Evolutionary conservation across 2,113 vertebrate genomes (phyloP).

Genomic region (Euleptes europaea): DNA sequence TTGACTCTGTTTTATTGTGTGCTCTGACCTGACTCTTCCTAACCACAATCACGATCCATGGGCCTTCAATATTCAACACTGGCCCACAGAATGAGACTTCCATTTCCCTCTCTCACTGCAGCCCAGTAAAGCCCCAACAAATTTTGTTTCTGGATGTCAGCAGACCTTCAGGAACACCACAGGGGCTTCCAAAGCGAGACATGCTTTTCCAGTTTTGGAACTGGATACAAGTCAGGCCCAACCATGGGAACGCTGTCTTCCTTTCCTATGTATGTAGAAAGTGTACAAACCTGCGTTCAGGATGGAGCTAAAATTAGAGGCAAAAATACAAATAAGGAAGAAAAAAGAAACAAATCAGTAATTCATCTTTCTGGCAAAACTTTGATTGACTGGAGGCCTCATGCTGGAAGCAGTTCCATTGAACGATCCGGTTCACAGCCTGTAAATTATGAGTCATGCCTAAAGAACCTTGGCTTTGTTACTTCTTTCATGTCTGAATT

Average conservation of each 20-base stretch:
- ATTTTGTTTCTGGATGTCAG: no score
- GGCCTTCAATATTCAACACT: no score
- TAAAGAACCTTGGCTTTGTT: constrained; percentile 54
- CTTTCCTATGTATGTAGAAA: background rate
- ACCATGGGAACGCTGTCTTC: background rate
- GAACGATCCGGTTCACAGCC: constrained; percentile 30
- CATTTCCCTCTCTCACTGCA: no score
- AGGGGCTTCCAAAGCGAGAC: no score
- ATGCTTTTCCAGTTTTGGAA: no score
- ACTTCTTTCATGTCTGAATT: constrained; percentile 62
- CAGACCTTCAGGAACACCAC: no score
- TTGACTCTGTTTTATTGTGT: no score
- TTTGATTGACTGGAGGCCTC: constrained; percentile 35
- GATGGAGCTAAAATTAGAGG: background rate
- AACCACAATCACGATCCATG: no score
- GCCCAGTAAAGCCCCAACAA: no score
- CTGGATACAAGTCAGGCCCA: background rate
- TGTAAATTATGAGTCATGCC: constrained; percentile 58
- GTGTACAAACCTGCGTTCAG: background rate
- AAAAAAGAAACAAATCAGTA: background rate
- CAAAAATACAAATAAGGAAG: background rate
- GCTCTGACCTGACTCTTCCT: no score
- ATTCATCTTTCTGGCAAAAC: constrained; percentile 32
- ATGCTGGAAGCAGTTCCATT: constrained; percentile 46
- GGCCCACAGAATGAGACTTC: no score